These are phyloP conservation scores for Arctocebus calabarensis DNA, from an alignment of 2,797 vertebrate species.

Conservation along the genomic window DNA sequence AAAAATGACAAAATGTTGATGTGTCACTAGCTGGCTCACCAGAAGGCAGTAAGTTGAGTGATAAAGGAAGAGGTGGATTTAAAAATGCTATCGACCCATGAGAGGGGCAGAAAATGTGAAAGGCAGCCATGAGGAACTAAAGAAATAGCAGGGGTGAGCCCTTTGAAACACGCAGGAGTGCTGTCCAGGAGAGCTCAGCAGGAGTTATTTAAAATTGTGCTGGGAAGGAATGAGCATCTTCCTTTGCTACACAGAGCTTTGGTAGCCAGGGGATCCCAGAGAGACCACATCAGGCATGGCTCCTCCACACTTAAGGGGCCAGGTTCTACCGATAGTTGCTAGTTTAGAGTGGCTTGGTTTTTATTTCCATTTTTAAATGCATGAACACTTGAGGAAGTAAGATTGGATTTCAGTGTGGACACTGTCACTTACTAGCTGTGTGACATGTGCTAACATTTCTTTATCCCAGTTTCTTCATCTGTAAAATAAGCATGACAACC, in stretches of 20 bases:
- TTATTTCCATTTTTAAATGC: background rate
- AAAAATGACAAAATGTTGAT: background rate
- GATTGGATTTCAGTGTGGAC: background rate
- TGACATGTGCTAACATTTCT: background rate
- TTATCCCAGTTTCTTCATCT: background rate
- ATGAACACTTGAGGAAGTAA: background rate
- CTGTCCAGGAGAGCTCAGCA: background rate
- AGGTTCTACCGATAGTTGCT: background rate
- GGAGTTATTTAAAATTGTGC: no score
- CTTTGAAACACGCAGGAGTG: background rate
- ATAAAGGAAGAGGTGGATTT: background rate
- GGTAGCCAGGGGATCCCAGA: background rate
- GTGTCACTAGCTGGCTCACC: background rate
- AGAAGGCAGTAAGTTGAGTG: background rate
- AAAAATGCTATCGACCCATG: background rate
- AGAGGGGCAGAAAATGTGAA: background rate
- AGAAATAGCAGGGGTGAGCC: background rate
- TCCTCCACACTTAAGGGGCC: background rate
- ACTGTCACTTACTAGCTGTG: background rate
- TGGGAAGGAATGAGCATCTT: background rate
- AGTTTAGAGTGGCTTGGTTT: background rate
- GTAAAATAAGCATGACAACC: background rate
- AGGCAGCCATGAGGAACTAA: background rate
- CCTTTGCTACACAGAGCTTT: background rate
- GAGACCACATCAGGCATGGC: background rate